Conservation (phyloP, 2,888 invertebrate species). For the Euproctis similis region DNA sequence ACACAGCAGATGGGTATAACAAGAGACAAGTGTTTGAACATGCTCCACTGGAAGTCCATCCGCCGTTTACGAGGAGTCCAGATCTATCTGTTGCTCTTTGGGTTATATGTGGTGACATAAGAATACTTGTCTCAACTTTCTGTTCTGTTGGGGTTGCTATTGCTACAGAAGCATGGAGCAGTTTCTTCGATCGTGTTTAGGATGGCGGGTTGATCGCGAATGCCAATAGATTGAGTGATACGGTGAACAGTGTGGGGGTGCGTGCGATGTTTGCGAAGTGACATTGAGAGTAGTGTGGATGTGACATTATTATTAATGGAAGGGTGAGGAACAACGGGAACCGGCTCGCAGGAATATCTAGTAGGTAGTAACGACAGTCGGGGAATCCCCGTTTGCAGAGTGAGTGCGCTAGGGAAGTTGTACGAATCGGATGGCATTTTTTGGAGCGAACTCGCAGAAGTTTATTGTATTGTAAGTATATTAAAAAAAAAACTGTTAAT, state of each 20-base stretch:
- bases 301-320: not conserved
- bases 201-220: constrained; percentile 15
- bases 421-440: constrained; percentile 24
- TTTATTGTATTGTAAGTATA: constrained; percentile 38
- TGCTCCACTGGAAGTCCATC: no score
- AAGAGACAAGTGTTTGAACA: not conserved
- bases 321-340: constrained; percentile 2
- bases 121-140: constrained; percentile 2
- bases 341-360: no score
- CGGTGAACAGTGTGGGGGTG: constrained; percentile 4
- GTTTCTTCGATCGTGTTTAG: constrained; percentile 13
- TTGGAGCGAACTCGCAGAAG: constrained; percentile 32
- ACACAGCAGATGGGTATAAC: no score
- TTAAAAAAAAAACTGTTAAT: constrained; percentile 43
- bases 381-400: constrained; percentile 11
- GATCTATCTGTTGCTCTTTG: no score
- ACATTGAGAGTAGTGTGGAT: no score
- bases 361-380: not conserved
- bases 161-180: constrained; percentile 10
- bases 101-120: no score
- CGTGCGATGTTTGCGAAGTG: not conserved
- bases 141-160: not conserved
- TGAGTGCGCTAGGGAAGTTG: constrained; percentile 10
- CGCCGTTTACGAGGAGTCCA: no score
- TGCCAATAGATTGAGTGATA: constrained; percentile 12